phyloP scores from a whole-genome alignment of 2,113 vertebrate species.

The Abramis brama region DNA sequence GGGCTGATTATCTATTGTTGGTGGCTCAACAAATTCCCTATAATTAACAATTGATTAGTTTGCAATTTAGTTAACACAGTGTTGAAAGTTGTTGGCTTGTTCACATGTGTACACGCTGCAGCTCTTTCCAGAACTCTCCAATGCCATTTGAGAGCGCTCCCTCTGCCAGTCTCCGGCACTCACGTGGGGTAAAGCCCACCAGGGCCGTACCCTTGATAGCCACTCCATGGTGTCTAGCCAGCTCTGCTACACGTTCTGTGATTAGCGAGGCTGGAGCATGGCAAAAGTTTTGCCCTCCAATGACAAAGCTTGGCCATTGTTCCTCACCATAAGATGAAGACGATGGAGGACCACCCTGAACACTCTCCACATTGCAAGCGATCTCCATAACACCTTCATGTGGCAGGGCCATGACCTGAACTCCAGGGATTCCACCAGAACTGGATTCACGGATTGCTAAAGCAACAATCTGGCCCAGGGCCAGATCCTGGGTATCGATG shows the following conservation, averaged over 20 bases:
- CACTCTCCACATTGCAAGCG: conserved; percentile 77
- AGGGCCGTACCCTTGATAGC: conserved; percentile 65
- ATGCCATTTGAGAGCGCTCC: conserved; percentile 67
- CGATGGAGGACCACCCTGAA: conserved; percentile 46
- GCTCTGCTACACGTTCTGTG: conserved; percentile 67
- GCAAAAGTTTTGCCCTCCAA: conserved; percentile 66
- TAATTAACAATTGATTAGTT: not conserved
- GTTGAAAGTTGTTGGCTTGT: not conserved
- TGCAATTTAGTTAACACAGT: not conserved
- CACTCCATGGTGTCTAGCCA: conserved; percentile 65
- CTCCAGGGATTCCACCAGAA: conserved; percentile 69
- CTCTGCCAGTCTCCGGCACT: conserved; percentile 73
- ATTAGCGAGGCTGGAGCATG: conserved; percentile 69
- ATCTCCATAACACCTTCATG: conserved; percentile 73
- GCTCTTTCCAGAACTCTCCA: conserved; percentile 77
- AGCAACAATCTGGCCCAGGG: conserved; percentile 66
- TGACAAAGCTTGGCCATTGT: conserved; percentile 61
- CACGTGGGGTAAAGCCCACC: conserved; percentile 73
- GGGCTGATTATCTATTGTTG: not conserved
- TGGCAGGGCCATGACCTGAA: conserved; percentile 77
- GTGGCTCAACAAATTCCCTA: not conserved
- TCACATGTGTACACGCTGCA: conserved; percentile 69
- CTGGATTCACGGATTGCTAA: conserved; percentile 66
- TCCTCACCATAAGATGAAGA: conserved; percentile 31
- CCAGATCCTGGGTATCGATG: conserved; percentile 72